Evolutionary conservation across 2,888 invertebrate genomes (phyloP).

Genomic region (Cosmopolites sordidus): DNA sequence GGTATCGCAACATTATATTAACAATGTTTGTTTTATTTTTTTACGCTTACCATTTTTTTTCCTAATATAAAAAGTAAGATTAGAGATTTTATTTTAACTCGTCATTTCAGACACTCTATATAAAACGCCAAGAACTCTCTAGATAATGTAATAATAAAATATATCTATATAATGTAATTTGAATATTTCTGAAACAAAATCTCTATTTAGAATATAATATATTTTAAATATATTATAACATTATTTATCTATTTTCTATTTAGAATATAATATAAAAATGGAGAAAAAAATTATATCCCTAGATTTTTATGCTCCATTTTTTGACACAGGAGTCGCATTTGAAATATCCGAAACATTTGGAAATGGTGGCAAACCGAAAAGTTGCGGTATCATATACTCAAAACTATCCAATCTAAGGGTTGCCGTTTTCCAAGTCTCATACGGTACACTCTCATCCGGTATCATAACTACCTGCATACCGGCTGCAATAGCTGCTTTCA

Average conservation of each 20-base stretch:
- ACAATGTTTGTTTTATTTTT: no score
- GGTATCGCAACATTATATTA: no score
- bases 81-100: no score
- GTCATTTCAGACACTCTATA: no score
- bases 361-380: constrained; percentile 79
- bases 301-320: neutral
- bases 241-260: neutral
- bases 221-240: neutral
- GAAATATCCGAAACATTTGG: constrained; percentile 6
- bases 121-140: no score
- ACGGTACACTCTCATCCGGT: constrained; percentile 56
- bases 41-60: no score
- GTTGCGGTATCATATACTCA: constrained; percentile 75
- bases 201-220: neutral
- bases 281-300: neutral
- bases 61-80: no score
- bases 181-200: no score
- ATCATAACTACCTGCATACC: constrained; percentile 86
- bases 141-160: no score
- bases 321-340: neutral
- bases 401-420: constrained; percentile 70
- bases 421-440: constrained; percentile 54
- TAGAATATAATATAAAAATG: neutral
- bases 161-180: no score
- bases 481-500: constrained; percentile 69